Conservation (phyloP, 2,888 invertebrate species). For the Ecliptopera silaceata region DNA sequence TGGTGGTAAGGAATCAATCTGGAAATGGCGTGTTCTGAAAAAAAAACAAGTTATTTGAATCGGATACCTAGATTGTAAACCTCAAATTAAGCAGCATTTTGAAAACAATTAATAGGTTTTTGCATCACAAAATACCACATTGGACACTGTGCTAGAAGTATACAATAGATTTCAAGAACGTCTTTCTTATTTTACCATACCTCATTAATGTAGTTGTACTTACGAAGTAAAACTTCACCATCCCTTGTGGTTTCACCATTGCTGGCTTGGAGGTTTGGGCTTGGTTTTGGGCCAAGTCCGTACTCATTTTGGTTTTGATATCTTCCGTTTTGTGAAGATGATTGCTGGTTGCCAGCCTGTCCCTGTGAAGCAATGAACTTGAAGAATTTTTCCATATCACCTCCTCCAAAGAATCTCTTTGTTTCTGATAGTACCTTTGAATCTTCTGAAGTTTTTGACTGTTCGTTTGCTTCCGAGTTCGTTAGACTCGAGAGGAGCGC, state of each 20-base stretch:
- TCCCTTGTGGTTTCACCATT: neutral
- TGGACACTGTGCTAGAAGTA: too few relatives aligned
- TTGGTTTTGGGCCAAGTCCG: neutral
- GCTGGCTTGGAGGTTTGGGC: neutral
- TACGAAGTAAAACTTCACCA: neutral
- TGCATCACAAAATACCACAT: too few relatives aligned
- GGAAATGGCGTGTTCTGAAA: slow-evolving; percentile 40
- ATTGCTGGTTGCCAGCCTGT: neutral
- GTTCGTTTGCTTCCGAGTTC: neutral
- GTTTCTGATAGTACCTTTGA: neutral
- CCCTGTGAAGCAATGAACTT: neutral
- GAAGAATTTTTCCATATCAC: neutral
- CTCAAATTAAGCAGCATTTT: neutral
- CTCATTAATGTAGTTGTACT: neutral
- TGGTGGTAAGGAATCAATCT: slow-evolving; percentile 48
- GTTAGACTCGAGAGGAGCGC: neutral
- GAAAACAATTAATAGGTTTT: too few relatives aligned
- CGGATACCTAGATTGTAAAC: neutral
- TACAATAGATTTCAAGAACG: too few relatives aligned
- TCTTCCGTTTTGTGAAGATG: neutral
- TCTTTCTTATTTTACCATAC: too few relatives aligned
- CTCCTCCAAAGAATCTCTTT: neutral
- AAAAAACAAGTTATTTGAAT: neutral
- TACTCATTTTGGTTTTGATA: slow-evolving; percentile 9
- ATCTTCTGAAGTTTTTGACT: neutral